Evolutionary conservation across 2,113 vertebrate genomes (phyloP).

Genomic region (Hemiprocne comata): DNA sequence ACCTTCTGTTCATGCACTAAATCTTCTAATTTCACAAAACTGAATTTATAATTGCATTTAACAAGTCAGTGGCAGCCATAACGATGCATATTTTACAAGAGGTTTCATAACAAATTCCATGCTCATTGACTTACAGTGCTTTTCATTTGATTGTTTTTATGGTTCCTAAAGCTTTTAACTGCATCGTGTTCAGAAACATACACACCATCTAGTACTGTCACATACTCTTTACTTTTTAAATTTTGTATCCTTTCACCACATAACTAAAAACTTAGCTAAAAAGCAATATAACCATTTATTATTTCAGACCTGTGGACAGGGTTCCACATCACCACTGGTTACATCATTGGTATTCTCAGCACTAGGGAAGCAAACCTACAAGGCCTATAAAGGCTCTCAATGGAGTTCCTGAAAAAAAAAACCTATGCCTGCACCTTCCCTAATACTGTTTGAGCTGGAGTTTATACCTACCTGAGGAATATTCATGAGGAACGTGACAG

Average conservation of each 20-base stretch:
- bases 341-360: not conserved
- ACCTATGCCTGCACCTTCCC: fast-evolving
- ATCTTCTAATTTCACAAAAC: not conserved
- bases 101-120: not conserved
- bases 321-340: not conserved
- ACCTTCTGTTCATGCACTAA: not conserved
- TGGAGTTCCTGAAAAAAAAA: not conserved
- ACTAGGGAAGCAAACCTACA: not conserved
- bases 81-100: not conserved
- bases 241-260: not conserved
- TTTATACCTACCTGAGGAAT: not conserved
- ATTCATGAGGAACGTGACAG: not conserved
- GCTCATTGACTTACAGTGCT: not conserved
- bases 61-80: not conserved
- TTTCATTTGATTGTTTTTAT: not conserved
- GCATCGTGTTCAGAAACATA: not conserved
- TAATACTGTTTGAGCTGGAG: not conserved
- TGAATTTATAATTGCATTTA: not conserved
- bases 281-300: not conserved
- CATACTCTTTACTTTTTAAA: not conserved
- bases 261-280: not conserved
- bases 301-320: not conserved
- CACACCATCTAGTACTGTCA: not conserved
- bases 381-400: not conserved
- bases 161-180: not conserved